Evolutionary conservation across 1,140 invertebrate genomes (phyloP).

Genomic region (Metopolophium dirhodum): DNA sequence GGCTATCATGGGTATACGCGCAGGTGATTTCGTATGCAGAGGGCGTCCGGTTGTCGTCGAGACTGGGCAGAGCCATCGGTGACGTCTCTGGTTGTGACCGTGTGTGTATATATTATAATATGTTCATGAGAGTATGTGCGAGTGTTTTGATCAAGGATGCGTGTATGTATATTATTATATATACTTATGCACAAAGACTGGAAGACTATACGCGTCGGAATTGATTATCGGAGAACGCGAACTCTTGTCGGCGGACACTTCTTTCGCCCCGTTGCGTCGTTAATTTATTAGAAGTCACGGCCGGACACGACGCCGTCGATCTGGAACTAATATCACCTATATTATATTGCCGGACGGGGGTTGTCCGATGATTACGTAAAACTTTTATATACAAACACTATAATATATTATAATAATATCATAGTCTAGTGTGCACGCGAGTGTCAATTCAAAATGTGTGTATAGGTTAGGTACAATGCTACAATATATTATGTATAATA

Average conservation of each 20-base stretch:
- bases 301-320: conserved; percentile 3
- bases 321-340: conserved; percentile 15
- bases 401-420: neutral
- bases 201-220: conserved; percentile 17
- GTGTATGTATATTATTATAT: neutral
- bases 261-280: neutral
- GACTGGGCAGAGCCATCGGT: neutral
- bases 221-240: conserved; percentile 30
- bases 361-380: neutral
- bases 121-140: neutral
- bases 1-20: neutral
- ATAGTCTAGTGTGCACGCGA: neutral
- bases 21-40: conserved; percentile 48
- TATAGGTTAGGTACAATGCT: too few relatives aligned
- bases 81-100: neutral
- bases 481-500: neutral
- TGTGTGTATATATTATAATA: neutral
- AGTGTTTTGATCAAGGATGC: neutral
- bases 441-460: neutral
- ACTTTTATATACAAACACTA: neutral
- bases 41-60: conserved; percentile 36
- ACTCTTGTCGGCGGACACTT: neutral
- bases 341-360: neutral
- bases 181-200: neutral
- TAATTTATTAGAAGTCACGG: neutral